These are phyloP conservation scores for Diplodus sargus DNA, from an alignment of 2,797 vertebrate species.

Conservation along the genomic window DNA sequence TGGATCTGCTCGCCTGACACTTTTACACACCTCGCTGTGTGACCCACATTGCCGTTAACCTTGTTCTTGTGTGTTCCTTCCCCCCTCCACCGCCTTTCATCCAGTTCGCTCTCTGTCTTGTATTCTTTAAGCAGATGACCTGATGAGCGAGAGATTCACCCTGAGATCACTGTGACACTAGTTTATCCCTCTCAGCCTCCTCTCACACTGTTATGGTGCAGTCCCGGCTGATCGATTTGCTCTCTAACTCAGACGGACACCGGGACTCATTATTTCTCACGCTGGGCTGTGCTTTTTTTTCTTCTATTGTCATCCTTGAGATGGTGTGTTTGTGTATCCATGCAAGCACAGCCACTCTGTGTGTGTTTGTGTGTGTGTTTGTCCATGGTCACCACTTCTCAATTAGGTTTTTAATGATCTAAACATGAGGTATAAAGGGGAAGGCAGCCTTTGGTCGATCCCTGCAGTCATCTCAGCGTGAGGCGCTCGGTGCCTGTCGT, in stretches of 20 bases:
- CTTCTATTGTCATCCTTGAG: conserved; percentile 56
- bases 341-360: conserved; percentile 23
- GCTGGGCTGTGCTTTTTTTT: conserved; percentile 32
- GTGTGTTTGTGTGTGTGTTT: conserved; percentile 21
- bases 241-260: conserved; percentile 59
- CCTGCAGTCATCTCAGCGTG: conserved; percentile 62
- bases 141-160: conserved; percentile 27
- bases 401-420: conserved; percentile 73
- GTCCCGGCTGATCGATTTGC: conserved; percentile 57
- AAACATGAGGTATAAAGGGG: conserved; percentile 40
- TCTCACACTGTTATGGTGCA: conserved; percentile 46
- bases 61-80: background rate
- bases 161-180: conserved; percentile 37
- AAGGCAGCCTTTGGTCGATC: conserved; percentile 68
- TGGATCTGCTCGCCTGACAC: conserved; percentile 25
- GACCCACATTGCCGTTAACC: background rate
- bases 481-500: conserved; percentile 44
- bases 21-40: conserved; percentile 15
- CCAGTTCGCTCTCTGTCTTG: conserved; percentile 17
- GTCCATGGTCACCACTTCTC: conserved; percentile 51
- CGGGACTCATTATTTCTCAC: conserved; percentile 58
- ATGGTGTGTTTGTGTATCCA: conserved; percentile 35
- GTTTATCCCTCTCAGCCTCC: conserved; percentile 29
- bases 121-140: conserved; percentile 24
- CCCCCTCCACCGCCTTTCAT: background rate